These are phyloP conservation scores for Alligator mississippiensis DNA, from an alignment of 2,113 vertebrate genomes.

Conservation along the genomic window DNA sequence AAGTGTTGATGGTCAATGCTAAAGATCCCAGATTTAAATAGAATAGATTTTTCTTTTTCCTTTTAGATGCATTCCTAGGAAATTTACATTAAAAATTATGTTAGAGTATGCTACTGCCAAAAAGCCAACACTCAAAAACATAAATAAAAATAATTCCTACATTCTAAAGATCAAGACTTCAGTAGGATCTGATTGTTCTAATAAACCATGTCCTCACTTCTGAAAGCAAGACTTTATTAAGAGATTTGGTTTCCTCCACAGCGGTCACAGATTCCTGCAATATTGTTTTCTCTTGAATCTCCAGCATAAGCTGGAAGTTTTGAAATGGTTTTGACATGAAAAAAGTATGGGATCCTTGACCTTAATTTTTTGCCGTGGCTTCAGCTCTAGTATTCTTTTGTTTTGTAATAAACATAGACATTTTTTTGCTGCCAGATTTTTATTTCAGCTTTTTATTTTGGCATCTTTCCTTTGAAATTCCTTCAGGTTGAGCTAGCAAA, in stretches of 20 bases:
- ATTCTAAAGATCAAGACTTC: background rate
- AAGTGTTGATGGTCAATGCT: background rate
- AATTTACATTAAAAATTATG: background rate
- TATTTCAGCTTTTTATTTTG: no score
- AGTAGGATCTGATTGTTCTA: no score
- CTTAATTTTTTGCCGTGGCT: no score
- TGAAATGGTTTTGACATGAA: no score
- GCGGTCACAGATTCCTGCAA: background rate
- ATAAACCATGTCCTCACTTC: background rate
- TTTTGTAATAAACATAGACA: no score
- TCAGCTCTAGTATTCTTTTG: no score
- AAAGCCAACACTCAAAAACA: background rate
- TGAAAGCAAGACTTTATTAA: background rate
- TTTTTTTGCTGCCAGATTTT: no score
- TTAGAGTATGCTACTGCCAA: background rate
- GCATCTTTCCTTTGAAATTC: no score
- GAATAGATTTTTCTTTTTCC: background rate
- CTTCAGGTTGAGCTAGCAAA: no score
- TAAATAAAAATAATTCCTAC: background rate
- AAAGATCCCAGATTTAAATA: background rate
- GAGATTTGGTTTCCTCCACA: background rate
- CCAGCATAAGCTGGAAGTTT: no score
- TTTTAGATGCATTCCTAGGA: background rate
- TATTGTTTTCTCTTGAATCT: no score
- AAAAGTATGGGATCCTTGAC: no score